Conservation (phyloP, 2,113 vertebrate species). For the Paracanthobrama guichenoti region DNA sequence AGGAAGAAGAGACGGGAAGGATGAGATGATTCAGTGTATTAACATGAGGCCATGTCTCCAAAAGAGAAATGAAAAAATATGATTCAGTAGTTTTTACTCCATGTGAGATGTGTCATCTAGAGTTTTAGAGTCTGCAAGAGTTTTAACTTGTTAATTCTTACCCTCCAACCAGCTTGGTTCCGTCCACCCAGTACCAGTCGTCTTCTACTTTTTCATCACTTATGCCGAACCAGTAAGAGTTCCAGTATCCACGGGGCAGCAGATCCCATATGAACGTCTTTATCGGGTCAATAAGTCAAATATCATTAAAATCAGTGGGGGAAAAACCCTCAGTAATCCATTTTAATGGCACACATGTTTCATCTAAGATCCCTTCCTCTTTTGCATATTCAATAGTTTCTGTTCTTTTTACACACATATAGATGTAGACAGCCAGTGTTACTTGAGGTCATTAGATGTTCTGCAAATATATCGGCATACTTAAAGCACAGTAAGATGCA, state of each 20-base stretch:
- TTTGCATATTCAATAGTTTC: neutral
- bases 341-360: neutral
- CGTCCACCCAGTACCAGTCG: conserved; percentile 73
- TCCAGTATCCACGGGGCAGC: conserved; percentile 73
- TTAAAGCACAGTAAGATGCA: no score
- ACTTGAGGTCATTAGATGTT: neutral
- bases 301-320: neutral
- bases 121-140: neutral
- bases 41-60: conserved; percentile 19
- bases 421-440: neutral
- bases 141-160: conserved; percentile 43
- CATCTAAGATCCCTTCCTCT: neutral
- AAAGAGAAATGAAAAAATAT: neutral
- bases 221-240: conserved; percentile 73
- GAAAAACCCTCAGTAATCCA: neutral
- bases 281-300: neutral
- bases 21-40: neutral
- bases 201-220: conserved; percentile 68
- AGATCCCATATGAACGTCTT: conserved; percentile 72
- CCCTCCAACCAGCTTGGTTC: conserved; percentile 64
- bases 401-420: neutral
- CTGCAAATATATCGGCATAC: neutral
- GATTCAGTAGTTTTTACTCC: neutral
- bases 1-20: conserved; percentile 55
- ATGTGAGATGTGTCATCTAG: neutral